Evolutionary conservation across 2,797 vertebrate genomes (phyloP).

Genomic region (Tarsius wallacei): DNA sequence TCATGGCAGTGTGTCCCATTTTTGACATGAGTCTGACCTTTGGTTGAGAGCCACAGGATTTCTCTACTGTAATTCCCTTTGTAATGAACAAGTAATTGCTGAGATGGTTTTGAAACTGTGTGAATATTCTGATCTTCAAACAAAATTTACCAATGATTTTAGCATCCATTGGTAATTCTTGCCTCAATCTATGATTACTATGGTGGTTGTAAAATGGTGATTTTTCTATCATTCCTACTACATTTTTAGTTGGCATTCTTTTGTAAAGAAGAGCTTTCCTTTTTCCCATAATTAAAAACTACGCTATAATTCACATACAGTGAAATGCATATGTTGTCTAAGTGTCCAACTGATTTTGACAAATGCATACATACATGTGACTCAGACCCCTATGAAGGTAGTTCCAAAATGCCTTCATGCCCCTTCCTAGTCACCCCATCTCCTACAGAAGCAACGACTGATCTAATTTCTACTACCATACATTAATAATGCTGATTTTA

Average conservation of each 20-base stretch:
- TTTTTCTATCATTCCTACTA: background rate
- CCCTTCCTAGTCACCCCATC: background rate
- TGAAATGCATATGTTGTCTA: background rate
- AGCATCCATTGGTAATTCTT: background rate
- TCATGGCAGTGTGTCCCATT: background rate
- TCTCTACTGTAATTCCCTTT: background rate
- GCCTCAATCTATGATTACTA: background rate
- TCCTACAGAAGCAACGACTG: background rate
- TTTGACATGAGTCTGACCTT: background rate
- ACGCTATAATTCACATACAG: background rate
- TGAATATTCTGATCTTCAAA: background rate
- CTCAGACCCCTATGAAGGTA: background rate
- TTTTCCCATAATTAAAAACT: background rate
- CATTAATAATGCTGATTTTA: background rate
- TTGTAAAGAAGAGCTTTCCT: background rate
- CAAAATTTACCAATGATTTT: background rate
- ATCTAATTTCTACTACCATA: background rate
- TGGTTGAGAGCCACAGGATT: background rate
- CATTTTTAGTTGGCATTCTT: background rate
- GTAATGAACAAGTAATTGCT: background rate
- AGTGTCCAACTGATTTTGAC: background rate
- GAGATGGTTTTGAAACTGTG: background rate
- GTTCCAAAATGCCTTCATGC: background rate
- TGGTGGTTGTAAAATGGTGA: background rate
- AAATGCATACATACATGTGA: background rate